Evolutionary conservation across 2,113 vertebrate species (phyloP).

Genomic region (Rhineura floridana): DNA sequence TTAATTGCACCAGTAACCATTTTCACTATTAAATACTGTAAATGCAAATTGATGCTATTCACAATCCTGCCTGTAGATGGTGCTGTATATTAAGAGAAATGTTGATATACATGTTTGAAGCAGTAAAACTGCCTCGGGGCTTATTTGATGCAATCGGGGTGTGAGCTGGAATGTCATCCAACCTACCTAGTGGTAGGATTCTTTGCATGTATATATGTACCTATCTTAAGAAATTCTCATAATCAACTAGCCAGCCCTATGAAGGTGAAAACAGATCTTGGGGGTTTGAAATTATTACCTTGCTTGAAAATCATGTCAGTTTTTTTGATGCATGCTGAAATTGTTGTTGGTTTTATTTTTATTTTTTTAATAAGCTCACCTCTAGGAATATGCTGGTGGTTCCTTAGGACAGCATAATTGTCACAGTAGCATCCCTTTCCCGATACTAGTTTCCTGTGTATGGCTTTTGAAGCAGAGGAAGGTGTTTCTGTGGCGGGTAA

Average conservation of each 20-base stretch:
- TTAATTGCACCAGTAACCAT: background rate
- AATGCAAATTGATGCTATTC: background rate
- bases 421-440: background rate
- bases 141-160: background rate
- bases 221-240: background rate
- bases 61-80: constrained; percentile 1
- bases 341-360: background rate
- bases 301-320: background rate
- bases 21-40: background rate
- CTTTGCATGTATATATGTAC: too few species aligned
- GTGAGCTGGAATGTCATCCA: background rate
- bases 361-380: too few species aligned
- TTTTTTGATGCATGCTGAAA: background rate
- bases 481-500: background rate
- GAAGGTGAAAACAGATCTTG: background rate
- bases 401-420: background rate
- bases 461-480: background rate
- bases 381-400: background rate
- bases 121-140: background rate
- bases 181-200: background rate
- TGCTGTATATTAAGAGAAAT: background rate
- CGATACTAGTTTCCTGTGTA: background rate
- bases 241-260: background rate
- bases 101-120: background rate
- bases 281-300: background rate